Conservation (phyloP, 2,797 vertebrate species). For the Nannoperca obscura region DNA sequence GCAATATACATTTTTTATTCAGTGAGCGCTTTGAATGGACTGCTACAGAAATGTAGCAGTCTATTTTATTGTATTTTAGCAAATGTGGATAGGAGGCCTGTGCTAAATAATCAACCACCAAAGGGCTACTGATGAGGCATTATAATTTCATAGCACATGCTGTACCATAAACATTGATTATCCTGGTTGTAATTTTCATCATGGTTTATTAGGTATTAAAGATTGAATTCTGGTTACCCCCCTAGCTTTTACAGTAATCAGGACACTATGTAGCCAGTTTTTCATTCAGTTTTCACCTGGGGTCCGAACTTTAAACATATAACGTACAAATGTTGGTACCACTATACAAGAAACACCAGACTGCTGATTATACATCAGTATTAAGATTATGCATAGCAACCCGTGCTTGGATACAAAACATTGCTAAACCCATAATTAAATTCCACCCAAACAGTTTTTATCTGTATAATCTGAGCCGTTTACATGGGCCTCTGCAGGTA, state of each 20-base stretch:
- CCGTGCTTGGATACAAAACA: too few relatives aligned
- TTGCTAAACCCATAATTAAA: too few relatives aligned
- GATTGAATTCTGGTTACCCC: constrained; percentile 50
- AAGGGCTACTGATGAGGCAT: constrained; percentile 69
- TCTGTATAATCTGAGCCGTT: too few relatives aligned
- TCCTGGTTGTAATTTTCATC: constrained; percentile 72
- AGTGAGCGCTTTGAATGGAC: constrained; percentile 70
- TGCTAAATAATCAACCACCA: constrained; percentile 80
- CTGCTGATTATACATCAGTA: too few relatives aligned
- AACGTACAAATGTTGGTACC: too few relatives aligned
- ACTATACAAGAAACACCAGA: too few relatives aligned
- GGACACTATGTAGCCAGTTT: constrained; percentile 12
- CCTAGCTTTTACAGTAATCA: constrained; percentile 39
- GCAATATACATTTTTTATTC: constrained; percentile 82
- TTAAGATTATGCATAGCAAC: too few relatives aligned
- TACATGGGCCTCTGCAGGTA: neutral
- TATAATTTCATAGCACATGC: constrained; percentile 77
- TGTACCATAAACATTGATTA: constrained; percentile 73
- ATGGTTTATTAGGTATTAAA: constrained; percentile 76
- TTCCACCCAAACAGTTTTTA: too few relatives aligned
- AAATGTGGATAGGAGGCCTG: constrained; percentile 75
- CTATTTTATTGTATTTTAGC: too few relatives aligned
- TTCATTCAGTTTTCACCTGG: too few relatives aligned
- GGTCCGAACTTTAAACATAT: too few relatives aligned
- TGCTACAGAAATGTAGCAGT: too few relatives aligned